Evolutionary conservation across 2,888 invertebrate species (phyloP), one percentile per base, ranked within the genome.

Genomic region (Drosophila siamana): DNA sequence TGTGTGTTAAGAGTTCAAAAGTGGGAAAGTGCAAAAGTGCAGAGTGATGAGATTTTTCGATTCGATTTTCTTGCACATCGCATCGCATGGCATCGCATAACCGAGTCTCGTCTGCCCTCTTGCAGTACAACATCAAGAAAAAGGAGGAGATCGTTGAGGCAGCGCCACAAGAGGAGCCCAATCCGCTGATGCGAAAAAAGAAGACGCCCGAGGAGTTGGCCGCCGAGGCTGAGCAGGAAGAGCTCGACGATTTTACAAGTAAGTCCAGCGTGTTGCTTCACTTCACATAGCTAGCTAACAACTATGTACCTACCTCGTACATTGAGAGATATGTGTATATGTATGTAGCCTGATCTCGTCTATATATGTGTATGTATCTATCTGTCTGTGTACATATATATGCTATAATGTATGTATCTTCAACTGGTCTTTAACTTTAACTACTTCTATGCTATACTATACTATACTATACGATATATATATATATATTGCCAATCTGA

Each of bases 71-170:
- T n/a, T 13, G 11, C 13, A 22, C 15, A 44, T 5, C 16, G 6
- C 15, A 36, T 56, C 33, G 28, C 22, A 11, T 22, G 4, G 4
- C 24, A 24, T 24, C 19, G 19, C 15, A 36, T 55, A 44, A 44
- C 22, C 16, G 33, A 44, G 13, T 30, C 4, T 16, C 8, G 6
- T 47, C 19, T 33, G 51, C 28, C 54, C 16, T 43, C 19, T 74
- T 95, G 30, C 94, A 99, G 98, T 99, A 99, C 94, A 99, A 99
- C 94, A 98, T 99, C 93, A 98, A 97, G 93, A 99, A 99, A 94
- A 98, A 97, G 92, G 98, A 98, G 92, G 98, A 98, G 93, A 95
- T 97, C 87, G 96, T 97, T 89, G 96, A 96, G 90, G 95, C 95
- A 90, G 95, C 95, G 91, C 96, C 95, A 75, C 95, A 95, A 89